Evolutionary conservation across 2,113 vertebrate genomes (phyloP).

Genomic region (Prochilodus magdalenae): DNA sequence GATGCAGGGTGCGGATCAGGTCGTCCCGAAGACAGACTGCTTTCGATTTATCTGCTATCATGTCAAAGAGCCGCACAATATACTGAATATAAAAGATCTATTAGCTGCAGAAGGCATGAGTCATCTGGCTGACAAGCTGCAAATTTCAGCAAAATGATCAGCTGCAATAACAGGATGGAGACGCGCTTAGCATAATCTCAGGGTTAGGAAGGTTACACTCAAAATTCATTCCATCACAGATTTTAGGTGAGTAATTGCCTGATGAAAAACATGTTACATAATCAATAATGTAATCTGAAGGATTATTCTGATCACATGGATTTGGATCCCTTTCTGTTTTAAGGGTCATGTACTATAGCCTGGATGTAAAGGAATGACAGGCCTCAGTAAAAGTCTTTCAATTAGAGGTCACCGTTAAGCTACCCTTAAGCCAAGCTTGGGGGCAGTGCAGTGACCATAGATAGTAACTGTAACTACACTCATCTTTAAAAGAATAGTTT

Average conservation of each 20-base stretch:
- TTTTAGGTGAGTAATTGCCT: background rate
- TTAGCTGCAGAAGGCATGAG: conserved; percentile 30
- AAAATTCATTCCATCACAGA: conserved; percentile 10
- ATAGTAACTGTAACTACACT: too few species aligned
- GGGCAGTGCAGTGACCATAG: too few species aligned
- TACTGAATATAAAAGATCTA: conserved; percentile 39
- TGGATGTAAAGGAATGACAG: background rate
- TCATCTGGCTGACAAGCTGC: conserved; percentile 13
- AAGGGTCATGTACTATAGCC: background rate
- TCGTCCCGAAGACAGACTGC: conserved; percentile 16
- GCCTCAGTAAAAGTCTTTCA: background rate
- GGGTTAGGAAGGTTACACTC: conserved; percentile 9
- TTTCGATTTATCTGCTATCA: conserved; percentile 28
- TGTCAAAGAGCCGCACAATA: conserved; percentile 24
- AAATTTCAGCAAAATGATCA: conserved; percentile 39
- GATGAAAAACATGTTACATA: background rate
- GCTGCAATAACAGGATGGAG: conserved; percentile 22
- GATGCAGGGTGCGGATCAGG: conserved; percentile 1
- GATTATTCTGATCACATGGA: background rate
- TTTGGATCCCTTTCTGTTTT: background rate
- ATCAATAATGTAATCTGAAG: background rate
- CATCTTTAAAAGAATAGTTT: too few species aligned
- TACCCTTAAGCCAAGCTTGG: too few species aligned
- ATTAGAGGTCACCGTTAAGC: background rate
- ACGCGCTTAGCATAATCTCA: conserved; percentile 20